These are phyloP conservation scores for Hetaerina titia DNA, from an alignment of 2,888 invertebrate genomes.

Conservation along the genomic window DNA sequence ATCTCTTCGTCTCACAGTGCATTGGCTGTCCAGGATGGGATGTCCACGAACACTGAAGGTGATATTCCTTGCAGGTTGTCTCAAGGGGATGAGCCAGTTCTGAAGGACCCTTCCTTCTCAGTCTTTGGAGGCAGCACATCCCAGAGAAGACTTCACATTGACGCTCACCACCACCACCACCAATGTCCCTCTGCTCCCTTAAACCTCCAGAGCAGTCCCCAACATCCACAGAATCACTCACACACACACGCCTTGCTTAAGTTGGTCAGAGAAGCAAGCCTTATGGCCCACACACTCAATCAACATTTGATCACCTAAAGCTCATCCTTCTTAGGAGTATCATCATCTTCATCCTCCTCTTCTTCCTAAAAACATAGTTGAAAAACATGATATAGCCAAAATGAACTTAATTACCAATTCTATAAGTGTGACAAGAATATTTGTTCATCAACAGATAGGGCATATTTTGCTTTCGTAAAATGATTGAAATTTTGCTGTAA, in stretches of 20 bases:
- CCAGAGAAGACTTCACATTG: conserved; percentile 17
- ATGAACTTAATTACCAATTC: conserved; percentile 57
- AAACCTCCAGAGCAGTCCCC: conserved; percentile 19
- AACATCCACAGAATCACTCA: conserved; percentile 10
- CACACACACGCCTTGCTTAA: conserved; percentile 37
- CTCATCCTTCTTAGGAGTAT: conserved; percentile 87
- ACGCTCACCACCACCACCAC: conserved; percentile 60
- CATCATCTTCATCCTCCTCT: conserved; percentile 87
- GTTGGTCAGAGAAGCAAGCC: conserved; percentile 54
- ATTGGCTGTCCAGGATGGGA: conserved; percentile 20
- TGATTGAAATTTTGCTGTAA: too few species aligned
- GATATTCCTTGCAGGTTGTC: conserved; percentile 15
- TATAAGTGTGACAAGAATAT: conserved; percentile 42
- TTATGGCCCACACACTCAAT: conserved; percentile 50
- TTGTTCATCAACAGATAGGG: background rate
- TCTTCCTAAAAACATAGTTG: conserved; percentile 77
- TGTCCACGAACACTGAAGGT: conserved; percentile 13
- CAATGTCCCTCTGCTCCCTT: conserved; percentile 47
- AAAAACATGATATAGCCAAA: conserved; percentile 40
- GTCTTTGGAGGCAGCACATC: conserved; percentile 65
- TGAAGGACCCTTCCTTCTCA: conserved; percentile 40
- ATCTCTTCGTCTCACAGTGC: background rate
- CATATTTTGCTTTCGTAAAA: too few species aligned
- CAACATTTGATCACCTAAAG: conserved; percentile 80
- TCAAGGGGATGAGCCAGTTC: conserved; percentile 32